Evolutionary conservation across 2,797 vertebrate species (phyloP).

Genomic region (Pipistrellus nathusii): DNA sequence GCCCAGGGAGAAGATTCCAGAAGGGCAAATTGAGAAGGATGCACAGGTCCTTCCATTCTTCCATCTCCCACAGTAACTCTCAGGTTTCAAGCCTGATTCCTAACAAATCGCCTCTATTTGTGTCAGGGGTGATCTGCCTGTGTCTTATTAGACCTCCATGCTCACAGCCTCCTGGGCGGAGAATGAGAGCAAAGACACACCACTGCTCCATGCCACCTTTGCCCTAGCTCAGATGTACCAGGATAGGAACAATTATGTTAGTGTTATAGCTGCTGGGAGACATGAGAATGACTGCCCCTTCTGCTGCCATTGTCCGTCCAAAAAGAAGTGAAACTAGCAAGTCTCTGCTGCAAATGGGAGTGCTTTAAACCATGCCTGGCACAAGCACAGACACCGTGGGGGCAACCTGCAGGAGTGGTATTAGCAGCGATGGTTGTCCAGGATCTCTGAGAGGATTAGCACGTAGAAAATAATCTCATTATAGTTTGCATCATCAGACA

Average conservation of each 20-base stretch:
- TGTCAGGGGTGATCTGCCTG: not conserved
- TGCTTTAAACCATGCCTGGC: not conserved
- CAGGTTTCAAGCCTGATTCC: not conserved
- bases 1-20: not conserved
- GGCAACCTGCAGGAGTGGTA: not conserved
- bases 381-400: not conserved
- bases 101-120: not conserved
- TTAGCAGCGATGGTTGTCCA: fast-evolving
- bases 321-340: not conserved
- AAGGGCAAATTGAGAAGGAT: not conserved
- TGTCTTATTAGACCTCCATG: not conserved
- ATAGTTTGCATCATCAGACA: not conserved
- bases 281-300: not conserved
- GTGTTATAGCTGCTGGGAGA: not conserved
- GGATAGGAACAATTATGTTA: not conserved
- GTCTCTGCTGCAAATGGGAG: constrained; percentile 4
- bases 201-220: not conserved
- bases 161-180: not conserved
- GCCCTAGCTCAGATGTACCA: not conserved
- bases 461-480: constrained; percentile 32
- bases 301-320: not conserved
- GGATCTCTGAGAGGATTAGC: not conserved
- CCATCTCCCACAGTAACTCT: not conserved
- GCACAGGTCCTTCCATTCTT: not conserved
- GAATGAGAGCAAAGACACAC: not conserved